Percentiles rank a stretch among this genome's conserved stretches.
Evolutionary conservation across 2,797 vertebrate species (phyloP).

Genomic region (Mallotus villosus): DNA sequence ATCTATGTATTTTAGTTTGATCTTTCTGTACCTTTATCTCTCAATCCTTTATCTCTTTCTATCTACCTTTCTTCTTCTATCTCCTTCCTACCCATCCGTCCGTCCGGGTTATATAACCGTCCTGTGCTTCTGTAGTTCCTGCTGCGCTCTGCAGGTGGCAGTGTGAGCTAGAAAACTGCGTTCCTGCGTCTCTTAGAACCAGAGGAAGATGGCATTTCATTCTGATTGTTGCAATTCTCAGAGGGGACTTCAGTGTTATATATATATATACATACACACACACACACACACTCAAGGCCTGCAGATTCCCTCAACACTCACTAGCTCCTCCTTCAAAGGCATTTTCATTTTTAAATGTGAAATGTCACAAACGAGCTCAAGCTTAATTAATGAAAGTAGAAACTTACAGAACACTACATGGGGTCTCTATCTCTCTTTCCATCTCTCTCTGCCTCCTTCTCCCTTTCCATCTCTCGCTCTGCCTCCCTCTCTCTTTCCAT

Average conservation of each 20-base stretch:
- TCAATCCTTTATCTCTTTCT: background rate
- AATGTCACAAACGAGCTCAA: background rate
- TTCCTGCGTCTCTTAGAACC: background rate
- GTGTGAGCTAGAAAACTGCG: background rate
- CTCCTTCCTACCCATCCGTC: background rate
- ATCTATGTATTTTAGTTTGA: background rate
- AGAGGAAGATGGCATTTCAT: background rate
- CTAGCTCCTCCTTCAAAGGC: slow-evolving; percentile 7
- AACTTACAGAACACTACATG: too few relatives aligned
- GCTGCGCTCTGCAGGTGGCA: slow-evolving; percentile 37
- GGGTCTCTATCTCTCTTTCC: too few relatives aligned
- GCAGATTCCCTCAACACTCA: background rate
- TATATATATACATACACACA: background rate
- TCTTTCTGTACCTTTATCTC: background rate
- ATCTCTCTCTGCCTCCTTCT: too few relatives aligned
- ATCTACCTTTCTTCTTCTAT: background rate
- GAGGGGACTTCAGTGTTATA: background rate
- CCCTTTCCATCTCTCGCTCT: too few relatives aligned
- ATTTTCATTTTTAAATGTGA: slow-evolving; percentile 5
- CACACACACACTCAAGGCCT: slow-evolving; percentile 1
- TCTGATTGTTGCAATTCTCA: slow-evolving; percentile 5
- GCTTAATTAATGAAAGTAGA: too few relatives aligned
- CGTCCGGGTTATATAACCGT: background rate
- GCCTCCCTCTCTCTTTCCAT: too few relatives aligned
- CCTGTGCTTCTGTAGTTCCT: too few relatives aligned